Base-by-base conservation (phyloP, 2,113 vertebrate genomes). In the Nothocercus julius region DNA sequence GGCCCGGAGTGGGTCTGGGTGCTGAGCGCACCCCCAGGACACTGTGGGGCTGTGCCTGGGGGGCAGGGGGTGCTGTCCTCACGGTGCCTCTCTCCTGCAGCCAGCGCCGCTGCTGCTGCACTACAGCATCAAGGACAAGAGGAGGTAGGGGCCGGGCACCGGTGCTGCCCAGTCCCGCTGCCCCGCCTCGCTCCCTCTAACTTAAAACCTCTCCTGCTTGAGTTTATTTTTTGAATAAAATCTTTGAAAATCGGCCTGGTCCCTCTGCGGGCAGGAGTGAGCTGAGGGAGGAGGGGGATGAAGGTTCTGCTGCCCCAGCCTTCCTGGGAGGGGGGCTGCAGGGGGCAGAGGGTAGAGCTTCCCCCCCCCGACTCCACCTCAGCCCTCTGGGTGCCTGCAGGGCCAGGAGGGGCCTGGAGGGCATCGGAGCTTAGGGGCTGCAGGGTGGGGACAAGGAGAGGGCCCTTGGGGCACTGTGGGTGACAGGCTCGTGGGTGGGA, bases 211-310 rank as follows among this genome's bases (percentile, higher is more conserved):
- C 40, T 30, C 12, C 15, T 16, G 30, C 73, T 94, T 0, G 67
- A 95, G 75, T 98, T 94, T 98, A 98, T 98, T 98, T 98, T 98
- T 98, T 94, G 97, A 98, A 98, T 98, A 98, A 98, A 98, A 97
- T 1, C 6, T 30, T 89, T 86, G 90, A 94, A 96, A 96, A 96
- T 5, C 3, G 2, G 66, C 1, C 0, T 2, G 1, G 1, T 74
- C 36, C 40, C 21, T 32, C 4, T 7, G 68, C 6, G 45, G 45
- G 30, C 19, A 13, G 30, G 42, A 13, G 8, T 9, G 21, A 32
- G 20, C 27, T 24, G 24, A 25, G 36, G 28, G 58, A 21, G 13
- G 14, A n/a, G 17, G 4, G 1, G 5, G 4, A 9, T 18, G 38
- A 40, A 61, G 34, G 4, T 13, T 17, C 13, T 24, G 30, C 53